Evolutionary conservation across 2,113 vertebrate species (phyloP), one percentile per base, ranked within the genome.

Genomic region (Cynocephalus volans): DNA sequence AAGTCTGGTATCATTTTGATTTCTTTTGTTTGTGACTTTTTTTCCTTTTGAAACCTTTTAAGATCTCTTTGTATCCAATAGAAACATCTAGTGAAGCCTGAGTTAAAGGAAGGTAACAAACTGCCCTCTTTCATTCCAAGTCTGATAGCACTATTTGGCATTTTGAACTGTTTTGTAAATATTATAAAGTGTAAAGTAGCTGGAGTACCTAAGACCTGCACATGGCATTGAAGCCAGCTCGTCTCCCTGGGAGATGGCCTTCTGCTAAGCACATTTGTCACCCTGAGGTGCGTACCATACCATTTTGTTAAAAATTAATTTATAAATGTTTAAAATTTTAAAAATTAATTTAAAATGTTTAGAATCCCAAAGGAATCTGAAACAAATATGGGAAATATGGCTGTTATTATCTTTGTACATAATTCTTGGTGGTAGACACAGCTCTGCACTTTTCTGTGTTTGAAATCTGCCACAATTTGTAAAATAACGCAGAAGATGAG

Each of bases 181-280:
- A 1, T 13, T 24, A 31, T 28, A 23, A 73, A 76, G 10, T n/a
- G 23, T 2, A 9, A 54, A 58, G 73, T 14, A 19, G 8, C 12
- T 26, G 4, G 13, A 5, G 45, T 26, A 28, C 12, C 3, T 17
- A 3, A 31, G 65, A 17, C 15, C 18, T 14, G 28, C 45, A 36
- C 8, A 5, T 8, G 23, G 17, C 3, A 0, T 8, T 17, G n/a
- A 28, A 31, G 2, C 45, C 6, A 9, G 2, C 4, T 14, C 1
- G 1, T 41, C 28, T 28, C 7, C 4, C 18, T 28, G 23, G 19
- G 36, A 54, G 4, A 1, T 3, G 0, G 10, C 33, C 9, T 19
- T 52, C 24, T 62, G 3, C 81, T 75, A 8, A 11, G 8, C 4
- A 21, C 33, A 1, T 17, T 31, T 12, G 8, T 52, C 36, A 9